A percentile compares a stretch with the other conserved stretches of the same genome.
Evolutionary conservation across 2,797 vertebrate species (phyloP).

Genomic region (Ispidina picta): DNA sequence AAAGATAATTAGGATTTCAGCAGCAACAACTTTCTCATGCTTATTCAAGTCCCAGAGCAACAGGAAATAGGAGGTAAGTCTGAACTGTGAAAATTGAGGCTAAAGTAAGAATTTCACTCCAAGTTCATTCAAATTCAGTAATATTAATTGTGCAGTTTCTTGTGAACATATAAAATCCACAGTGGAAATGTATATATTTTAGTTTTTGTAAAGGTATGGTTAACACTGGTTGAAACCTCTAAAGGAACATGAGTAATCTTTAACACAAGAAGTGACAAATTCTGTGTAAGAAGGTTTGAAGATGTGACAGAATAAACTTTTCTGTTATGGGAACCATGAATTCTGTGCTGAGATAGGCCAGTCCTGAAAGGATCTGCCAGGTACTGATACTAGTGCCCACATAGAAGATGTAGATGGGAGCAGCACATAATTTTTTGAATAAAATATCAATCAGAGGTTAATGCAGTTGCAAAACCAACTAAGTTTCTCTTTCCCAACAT

Average conservation of each 20-base stretch:
- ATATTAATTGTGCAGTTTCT: background rate
- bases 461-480: background rate
- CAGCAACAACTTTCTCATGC: background rate
- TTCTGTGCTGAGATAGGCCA: background rate
- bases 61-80: background rate
- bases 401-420: rapidly evolving
- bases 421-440: background rate
- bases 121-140: background rate
- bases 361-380: background rate
- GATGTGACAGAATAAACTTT: background rate
- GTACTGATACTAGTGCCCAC: rapidly evolving
- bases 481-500: background rate
- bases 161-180: background rate
- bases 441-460: background rate
- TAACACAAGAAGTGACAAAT: background rate
- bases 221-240: background rate
- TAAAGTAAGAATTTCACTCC: background rate
- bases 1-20: background rate
- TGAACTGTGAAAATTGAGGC: background rate
- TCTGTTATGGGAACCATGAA: background rate
- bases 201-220: background rate
- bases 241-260: background rate
- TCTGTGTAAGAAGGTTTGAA: background rate
- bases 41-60: background rate
- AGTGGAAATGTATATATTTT: background rate